Conservation (phyloP, 2,113 vertebrate species). For the Triplophysa tibetana region DNA sequence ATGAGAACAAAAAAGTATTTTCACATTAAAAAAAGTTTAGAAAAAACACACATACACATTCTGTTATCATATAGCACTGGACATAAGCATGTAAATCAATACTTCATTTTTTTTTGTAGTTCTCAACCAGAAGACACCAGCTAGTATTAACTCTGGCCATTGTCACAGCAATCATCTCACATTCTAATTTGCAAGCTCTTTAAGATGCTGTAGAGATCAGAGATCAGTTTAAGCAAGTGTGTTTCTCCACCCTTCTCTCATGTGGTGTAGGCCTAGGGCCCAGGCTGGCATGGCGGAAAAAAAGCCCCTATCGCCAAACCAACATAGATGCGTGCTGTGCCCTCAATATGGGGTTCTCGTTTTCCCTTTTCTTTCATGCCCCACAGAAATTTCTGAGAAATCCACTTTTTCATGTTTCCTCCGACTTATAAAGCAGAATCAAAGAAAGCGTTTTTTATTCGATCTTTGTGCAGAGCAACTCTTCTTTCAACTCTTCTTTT, state of each 20-base stretch:
- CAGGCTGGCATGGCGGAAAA: conserved; percentile 57
- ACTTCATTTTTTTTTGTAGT: neutral
- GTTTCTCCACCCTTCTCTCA: conserved; percentile 58
- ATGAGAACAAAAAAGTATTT: too few species aligned
- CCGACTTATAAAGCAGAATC: conserved; percentile 50
- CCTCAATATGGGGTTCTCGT: conserved; percentile 52
- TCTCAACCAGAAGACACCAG: neutral
- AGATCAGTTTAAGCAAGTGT: conserved; percentile 12
- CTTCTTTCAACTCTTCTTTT: conserved; percentile 16
- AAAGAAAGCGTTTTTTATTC: conserved; percentile 15
- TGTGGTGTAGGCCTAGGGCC: conserved; percentile 64
- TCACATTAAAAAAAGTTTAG: too few species aligned
- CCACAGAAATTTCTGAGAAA: conserved; percentile 66
- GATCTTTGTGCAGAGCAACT: conserved; percentile 21
- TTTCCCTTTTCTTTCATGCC: conserved; percentile 60
- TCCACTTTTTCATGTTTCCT: conserved; percentile 52
- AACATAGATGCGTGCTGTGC: conserved; percentile 35
- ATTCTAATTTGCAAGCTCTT: neutral
- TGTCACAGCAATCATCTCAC: neutral
- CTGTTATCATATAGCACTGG: too few species aligned
- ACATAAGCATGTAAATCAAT: too few species aligned
- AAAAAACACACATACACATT: too few species aligned
- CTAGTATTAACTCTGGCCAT: neutral
- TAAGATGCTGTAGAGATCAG: conserved; percentile 6
- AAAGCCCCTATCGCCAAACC: conserved; percentile 66